Evolutionary conservation across 37 sponge, comb jelly and placozoan genomes (phyloP).

Genomic region (Tethya wilhelma): DNA sequence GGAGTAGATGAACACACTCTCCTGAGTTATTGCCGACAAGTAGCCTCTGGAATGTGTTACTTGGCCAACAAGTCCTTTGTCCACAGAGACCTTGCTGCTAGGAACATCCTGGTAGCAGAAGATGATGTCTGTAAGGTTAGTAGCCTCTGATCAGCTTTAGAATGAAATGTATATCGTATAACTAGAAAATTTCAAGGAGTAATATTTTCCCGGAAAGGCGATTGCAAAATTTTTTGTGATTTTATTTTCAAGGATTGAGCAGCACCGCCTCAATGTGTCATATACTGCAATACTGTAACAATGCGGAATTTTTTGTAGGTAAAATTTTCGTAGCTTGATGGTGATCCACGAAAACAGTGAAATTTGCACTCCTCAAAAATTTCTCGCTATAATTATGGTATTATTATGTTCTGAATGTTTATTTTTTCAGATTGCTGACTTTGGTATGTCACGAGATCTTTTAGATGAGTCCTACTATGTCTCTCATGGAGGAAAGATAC

Average conservation of each 20-base stretch:
- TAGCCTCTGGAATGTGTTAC: conserved; percentile 40
- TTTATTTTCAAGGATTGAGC: too few species aligned
- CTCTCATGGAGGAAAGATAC: conserved; percentile 32
- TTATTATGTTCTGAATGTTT: not conserved
- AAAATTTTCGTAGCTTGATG: too few species aligned
- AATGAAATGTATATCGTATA: too few species aligned
- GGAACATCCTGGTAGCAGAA: conserved; percentile 43
- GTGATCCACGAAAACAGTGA: too few species aligned
- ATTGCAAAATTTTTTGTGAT: too few species aligned
- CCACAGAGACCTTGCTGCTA: conserved; percentile 54
- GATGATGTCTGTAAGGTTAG: conserved; percentile 42
- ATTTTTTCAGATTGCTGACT: conserved; percentile 50
- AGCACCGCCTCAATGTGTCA: not conserved
- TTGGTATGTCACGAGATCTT: conserved; percentile 58
- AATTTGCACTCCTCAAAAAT: not conserved
- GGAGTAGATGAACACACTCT: conserved; percentile 4
- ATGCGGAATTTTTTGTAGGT: too few species aligned
- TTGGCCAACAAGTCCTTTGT: conserved; percentile 33
- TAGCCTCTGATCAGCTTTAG: too few species aligned
- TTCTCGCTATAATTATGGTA: too few species aligned
- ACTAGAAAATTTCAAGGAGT: too few species aligned
- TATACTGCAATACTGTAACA: not conserved
- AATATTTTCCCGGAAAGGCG: too few species aligned
- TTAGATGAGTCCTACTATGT: conserved; percentile 44
- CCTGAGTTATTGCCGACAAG: conserved; percentile 40